Evolutionary conservation across 2,888 invertebrate genomes (phyloP).

Genomic region (Atherix ibis): DNA sequence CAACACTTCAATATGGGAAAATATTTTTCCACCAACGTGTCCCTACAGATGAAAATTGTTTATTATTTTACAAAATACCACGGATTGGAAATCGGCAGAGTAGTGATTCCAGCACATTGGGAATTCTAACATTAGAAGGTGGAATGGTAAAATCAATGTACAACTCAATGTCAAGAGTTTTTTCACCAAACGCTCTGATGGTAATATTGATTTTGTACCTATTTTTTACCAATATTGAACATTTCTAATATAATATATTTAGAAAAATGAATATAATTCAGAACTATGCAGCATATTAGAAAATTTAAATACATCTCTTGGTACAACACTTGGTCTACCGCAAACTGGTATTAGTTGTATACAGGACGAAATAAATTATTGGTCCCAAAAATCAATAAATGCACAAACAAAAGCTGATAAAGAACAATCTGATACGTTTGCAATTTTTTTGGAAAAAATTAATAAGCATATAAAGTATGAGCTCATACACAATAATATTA

Average conservation of each 20-base stretch:
- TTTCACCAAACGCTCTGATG: constrained; percentile 28
- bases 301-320: constrained; percentile 29
- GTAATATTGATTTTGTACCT: constrained; percentile 15
- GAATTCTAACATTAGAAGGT: constrained; percentile 33
- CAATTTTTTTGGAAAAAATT: constrained; percentile 24
- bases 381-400: constrained; percentile 26
- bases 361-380: constrained; percentile 30
- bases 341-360: constrained; percentile 29
- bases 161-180: constrained; percentile 33
- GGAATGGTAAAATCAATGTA: constrained; percentile 35
- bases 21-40: constrained; percentile 32
- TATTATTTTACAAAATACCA: constrained; percentile 34
- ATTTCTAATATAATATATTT: too few species aligned
- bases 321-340: constrained; percentile 29
- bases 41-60: constrained; percentile 30
- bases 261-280: constrained; percentile 25
- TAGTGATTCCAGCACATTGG: constrained; percentile 16
- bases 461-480: constrained; percentile 25
- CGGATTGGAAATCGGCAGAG: constrained; percentile 18
- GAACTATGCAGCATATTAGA: constrained; percentile 30
- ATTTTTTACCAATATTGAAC: too few species aligned
- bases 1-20: constrained; percentile 30
- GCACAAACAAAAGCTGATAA: constrained; percentile 27
- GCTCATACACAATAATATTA: too few species aligned
- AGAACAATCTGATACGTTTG: constrained; percentile 28